Percentiles rank a stretch among this genome's conserved stretches.
phyloP scores from a whole-genome alignment of 2,113 vertebrate species.

The Barnardius zonarius region DNA sequence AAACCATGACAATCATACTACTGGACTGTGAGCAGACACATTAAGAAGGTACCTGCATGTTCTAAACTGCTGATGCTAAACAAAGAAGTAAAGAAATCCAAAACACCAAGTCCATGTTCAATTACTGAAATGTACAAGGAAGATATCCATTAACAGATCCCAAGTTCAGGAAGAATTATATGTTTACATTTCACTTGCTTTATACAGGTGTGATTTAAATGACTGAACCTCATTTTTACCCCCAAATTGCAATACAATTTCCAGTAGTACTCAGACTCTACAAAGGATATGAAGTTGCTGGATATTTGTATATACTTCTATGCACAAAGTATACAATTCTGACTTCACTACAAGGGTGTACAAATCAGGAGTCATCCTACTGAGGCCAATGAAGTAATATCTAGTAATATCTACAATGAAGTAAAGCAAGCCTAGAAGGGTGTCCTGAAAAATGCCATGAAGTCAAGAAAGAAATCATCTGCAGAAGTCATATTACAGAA shows the following conservation, averaged over 20 bases:
- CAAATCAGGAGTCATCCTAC: neutral
- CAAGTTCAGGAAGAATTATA: neutral
- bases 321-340: neutral
- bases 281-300: neutral
- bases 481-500: neutral
- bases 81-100: neutral
- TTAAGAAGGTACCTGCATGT: neutral
- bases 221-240: neutral
- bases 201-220: neutral
- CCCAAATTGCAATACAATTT: neutral
- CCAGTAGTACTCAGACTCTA: neutral
- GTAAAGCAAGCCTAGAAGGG: neutral
- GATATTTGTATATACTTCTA: neutral
- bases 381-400: neutral
- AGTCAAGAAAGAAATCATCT: neutral
- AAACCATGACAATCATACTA: neutral
- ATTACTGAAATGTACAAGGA: neutral
- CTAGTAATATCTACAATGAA: too few relatives aligned
- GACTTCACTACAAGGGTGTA: neutral
- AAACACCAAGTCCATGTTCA: neutral
- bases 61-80: neutral
- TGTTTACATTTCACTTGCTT: neutral
- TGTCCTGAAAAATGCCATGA: neutral
- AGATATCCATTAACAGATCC: neutral
- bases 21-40: neutral